Base-by-base conservation (phyloP, 2,113 vertebrate genomes). In the Onychostruthus taczanowskii region DNA sequence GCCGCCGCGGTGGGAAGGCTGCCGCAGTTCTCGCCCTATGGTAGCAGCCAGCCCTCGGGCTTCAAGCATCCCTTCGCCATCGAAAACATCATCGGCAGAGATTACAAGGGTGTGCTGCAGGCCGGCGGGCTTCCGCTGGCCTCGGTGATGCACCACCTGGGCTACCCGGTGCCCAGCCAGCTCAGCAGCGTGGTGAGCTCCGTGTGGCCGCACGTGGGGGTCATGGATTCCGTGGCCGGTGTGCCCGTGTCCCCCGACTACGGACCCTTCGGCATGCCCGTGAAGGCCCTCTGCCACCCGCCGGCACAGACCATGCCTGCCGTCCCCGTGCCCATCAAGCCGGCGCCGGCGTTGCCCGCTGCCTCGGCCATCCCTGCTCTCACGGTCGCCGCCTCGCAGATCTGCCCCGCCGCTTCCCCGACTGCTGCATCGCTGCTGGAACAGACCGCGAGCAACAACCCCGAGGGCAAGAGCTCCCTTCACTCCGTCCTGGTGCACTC, bases 91-190 rank as follows among this genome's bases (percentile, higher is more conserved):
- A 97, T 99, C 93, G 98, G 99, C 77, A 97, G 99, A 97, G 99
- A 99, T 97, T 99, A 99, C 95, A 99, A 99, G 94, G 99, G 99
- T 5, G 98, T 99, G 95, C 98, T 99, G 98, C 98, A 98, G 90
- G 98, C 99, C 13, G 96, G 98, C 30, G 99, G 99, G 68, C 97
- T 99, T 85, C 99, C 99, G 17, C 95, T 99, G 95, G 99, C 99
- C 37, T 99, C 99, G 0, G 99, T 99, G 96, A 99, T 99, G 99
- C 99, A 99, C 95, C 99, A 99, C 86, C 96, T 99, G 85, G 99
- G 99, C 63, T 99, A 99, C 95, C 98, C 99, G 0, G 98, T 99
- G 77, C 98, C 99, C 7, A 95, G 98, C 56, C 99, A 99, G 93
- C 98, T 99, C 43, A 98, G 99, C 95, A 98, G 98, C 81, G 97